Conservation (phyloP, 2,113 vertebrate genomes). For the Orientallactaga bullata region DNA sequence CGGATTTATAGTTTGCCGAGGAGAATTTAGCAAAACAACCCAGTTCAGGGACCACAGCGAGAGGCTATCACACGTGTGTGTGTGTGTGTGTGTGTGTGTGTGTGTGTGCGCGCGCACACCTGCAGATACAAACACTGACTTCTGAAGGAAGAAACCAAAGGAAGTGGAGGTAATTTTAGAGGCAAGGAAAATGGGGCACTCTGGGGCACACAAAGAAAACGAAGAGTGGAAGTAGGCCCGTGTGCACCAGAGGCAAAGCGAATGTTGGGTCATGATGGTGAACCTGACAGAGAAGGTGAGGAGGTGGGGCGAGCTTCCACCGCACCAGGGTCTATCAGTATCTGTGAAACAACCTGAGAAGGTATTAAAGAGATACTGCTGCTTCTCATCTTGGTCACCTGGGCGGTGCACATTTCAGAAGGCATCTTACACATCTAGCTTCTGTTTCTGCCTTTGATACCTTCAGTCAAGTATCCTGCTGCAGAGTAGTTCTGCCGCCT, state of each 20-base stretch:
- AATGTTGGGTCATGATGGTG: neutral
- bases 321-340: neutral
- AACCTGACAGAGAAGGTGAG: neutral
- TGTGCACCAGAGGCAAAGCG: neutral
- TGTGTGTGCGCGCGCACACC: too few species aligned
- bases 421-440: neutral
- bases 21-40: neutral
- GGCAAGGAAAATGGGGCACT: neutral
- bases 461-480: neutral
- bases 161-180: neutral
- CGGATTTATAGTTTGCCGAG: neutral
- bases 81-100: neutral
- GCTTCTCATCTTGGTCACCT: neutral
- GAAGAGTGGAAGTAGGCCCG: neutral
- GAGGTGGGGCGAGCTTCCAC: neutral
- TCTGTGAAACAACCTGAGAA: neutral
- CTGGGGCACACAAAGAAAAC: neutral
- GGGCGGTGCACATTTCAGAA: conserved; percentile 3
- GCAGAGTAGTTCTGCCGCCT: neutral
- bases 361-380: neutral
- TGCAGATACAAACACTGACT: neutral
- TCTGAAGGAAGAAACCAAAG: neutral
- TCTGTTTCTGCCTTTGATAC: neutral
- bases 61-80: neutral
- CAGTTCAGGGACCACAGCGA: neutral